Conservation (phyloP, 1,140 invertebrate genomes). For the Cepaea nemoralis region DNA sequence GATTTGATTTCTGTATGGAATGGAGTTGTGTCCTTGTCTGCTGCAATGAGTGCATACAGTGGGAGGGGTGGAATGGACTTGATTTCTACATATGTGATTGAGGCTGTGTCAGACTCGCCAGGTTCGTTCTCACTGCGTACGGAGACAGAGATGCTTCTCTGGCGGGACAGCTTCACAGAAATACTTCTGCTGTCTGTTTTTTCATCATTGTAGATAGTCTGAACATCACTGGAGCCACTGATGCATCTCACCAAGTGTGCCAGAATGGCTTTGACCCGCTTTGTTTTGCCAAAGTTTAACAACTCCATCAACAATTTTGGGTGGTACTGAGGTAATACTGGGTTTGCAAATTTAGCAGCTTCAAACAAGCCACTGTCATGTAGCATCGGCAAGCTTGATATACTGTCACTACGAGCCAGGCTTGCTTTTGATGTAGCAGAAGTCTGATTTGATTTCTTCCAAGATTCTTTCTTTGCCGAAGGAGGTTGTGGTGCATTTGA, state of each 20-base stretch:
- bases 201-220: conserved; percentile 46
- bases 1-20: conserved; percentile 49
- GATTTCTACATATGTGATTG: conserved; percentile 93
- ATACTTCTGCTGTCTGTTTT: conserved; percentile 34
- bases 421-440: conserved; percentile 39
- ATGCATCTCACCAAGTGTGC: conserved; percentile 88
- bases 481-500: conserved; percentile 36
- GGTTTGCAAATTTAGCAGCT: conserved; percentile 92
- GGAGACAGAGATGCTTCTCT: conserved; percentile 47
- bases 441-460: conserved; percentile 49
- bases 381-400: conserved; percentile 59
- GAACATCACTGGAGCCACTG: conserved; percentile 58
- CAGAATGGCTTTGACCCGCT: conserved; percentile 92
- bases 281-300: conserved; percentile 95
- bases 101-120: conserved; percentile 83
- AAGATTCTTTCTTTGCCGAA: conserved; percentile 49
- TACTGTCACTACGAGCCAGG: conserved; percentile 61
- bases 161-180: conserved; percentile 28
- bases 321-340: conserved; percentile 99
- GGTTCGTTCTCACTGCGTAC: conserved; percentile 63
- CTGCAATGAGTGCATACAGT: conserved; percentile 92
- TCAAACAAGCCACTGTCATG: conserved; percentile 94
- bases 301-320: conserved; percentile 98
- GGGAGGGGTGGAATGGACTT: conserved; percentile 96
- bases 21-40: conserved; percentile 83